Percentiles rank a stretch among this genome's conserved stretches.
These are phyloP conservation scores for Galeruca laticollis DNA, from an alignment of 2,888 invertebrate genomes.

Conservation along the genomic window DNA sequence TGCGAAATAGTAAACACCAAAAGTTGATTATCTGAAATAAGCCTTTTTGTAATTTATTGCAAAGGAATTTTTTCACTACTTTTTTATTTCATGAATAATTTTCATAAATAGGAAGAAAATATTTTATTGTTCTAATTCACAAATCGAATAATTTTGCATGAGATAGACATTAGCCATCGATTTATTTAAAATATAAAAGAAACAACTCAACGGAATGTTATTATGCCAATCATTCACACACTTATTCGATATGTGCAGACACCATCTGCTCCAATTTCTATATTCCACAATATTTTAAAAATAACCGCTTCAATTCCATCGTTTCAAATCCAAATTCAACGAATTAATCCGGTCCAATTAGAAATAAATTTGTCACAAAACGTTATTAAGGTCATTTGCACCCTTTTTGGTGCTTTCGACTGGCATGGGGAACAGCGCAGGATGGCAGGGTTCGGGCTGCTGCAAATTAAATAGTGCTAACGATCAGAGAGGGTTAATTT, in stretches of 20 bases:
- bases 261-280: background rate
- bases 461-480: conserved; percentile 54
- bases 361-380: conserved; percentile 49
- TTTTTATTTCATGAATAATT: too few species aligned
- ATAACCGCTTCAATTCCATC: conserved; percentile 4
- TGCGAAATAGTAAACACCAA: too few species aligned
- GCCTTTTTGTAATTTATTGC: too few species aligned
- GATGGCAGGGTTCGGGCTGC: conserved; percentile 37
- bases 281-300: conserved; percentile 4
- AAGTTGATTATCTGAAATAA: too few species aligned
- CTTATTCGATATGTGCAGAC: background rate
- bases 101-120: too few species aligned
- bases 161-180: too few species aligned
- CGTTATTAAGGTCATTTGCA: conserved; percentile 49
- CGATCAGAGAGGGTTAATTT: conserved; percentile 55
- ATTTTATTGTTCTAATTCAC: too few species aligned
- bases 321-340: conserved; percentile 17
- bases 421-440: conserved; percentile 12
- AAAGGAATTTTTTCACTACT: too few species aligned
- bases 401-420: conserved; percentile 29
- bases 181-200: too few species aligned
- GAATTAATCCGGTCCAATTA: conserved; percentile 42
- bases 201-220: too few species aligned
- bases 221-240: conserved; percentile 10
- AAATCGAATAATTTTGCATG: too few species aligned